A percentile compares a stretch with the other conserved stretches of the same genome.
These are phyloP conservation scores for Thaumatotibia leucotreta DNA, from an alignment of 1,140 invertebrate species.

Conservation along the genomic window DNA sequence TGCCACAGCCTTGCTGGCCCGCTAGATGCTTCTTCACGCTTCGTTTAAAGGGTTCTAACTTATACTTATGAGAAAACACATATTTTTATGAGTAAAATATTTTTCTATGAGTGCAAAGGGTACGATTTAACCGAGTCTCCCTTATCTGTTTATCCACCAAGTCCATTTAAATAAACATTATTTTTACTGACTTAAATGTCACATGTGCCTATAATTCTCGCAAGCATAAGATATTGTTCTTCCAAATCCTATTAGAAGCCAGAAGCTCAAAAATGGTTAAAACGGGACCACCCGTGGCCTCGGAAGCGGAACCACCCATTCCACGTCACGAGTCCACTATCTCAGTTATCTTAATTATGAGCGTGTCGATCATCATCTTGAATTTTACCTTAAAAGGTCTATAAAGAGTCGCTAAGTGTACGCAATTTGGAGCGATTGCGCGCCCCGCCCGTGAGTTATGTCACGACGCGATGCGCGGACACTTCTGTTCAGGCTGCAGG, in stretches of 20 bases:
- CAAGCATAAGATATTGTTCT: not conserved
- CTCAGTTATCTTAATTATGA: conserved; percentile 70
- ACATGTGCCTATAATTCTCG: not conserved
- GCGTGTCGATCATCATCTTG: conserved; percentile 72
- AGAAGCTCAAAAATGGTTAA: conserved; percentile 41
- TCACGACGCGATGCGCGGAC: conserved; percentile 61
- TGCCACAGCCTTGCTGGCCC: no score
- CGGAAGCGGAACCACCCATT: conserved; percentile 71
- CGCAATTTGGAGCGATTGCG: conserved; percentile 73
- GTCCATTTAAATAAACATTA: not conserved
- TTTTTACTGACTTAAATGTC: not conserved
- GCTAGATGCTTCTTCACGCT: no score
- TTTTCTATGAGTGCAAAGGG: conserved; percentile 15
- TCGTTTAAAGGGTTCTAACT: no score
- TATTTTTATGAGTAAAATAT: no score
- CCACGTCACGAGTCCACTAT: conserved; percentile 64
- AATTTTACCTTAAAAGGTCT: conserved; percentile 75
- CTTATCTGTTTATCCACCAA: conserved; percentile 28
- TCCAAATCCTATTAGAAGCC: conserved; percentile 29
- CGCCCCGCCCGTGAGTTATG: conserved; percentile 52
- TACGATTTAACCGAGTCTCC: conserved; percentile 22
- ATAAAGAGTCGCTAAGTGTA: conserved; percentile 73
- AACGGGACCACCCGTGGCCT: conserved; percentile 58
- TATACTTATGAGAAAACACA: no score
- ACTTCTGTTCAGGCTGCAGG: conserved; percentile 72